Evolutionary conservation across 2,113 vertebrate genomes (phyloP), one percentile per base, ranked within the genome.

Genomic region (Suncus etruscus): DNA sequence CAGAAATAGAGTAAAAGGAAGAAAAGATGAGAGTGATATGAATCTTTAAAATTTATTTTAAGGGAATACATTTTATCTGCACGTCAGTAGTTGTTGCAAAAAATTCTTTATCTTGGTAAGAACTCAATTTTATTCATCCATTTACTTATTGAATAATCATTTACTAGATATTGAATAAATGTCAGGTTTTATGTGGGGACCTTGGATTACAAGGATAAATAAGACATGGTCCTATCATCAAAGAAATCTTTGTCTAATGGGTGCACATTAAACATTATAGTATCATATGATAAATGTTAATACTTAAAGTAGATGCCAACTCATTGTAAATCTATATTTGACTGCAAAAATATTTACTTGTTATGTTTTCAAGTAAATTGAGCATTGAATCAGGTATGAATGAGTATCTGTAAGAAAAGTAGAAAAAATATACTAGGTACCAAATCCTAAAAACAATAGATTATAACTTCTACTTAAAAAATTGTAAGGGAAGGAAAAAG

Each of bases 51-150:
- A 82, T 72, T 27, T 39, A 82, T 86, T 86, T 83, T 65, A 11
- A 86, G 50, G 24, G 14, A 48, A 69, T 77, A 54, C 18, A 54
- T 83, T 86, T 91, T 86, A 63, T 76, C 77, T 63, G 74, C 47
- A 65, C 31, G 45, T 79, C 70, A 74, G 32, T 65, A 48, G 47
- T 66, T 61, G 22, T 61, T 54, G 39, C 27, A 54, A 22, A 82
- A 91, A 54, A 74, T 74, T 74, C 20, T 32, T 54, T 85, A 82
- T 65, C 66, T 79, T 11, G 24, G 47, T 70, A 12, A 4, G 47
- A 48, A n/a, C 45, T 63, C 68, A 29, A 75, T 69, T 66, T 86
- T 47, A 68, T 58, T 74, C 22, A 68, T 29, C 12, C 0, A 39
- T 66, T 86, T 51, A 76, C 73, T 83, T 73, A 61, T 39, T 92